A percentile compares a stretch with the other conserved stretches of the same genome.
Conservation (phyloP, 2,888 invertebrate genomes). For the Epistrophe grossulariae region DNA sequence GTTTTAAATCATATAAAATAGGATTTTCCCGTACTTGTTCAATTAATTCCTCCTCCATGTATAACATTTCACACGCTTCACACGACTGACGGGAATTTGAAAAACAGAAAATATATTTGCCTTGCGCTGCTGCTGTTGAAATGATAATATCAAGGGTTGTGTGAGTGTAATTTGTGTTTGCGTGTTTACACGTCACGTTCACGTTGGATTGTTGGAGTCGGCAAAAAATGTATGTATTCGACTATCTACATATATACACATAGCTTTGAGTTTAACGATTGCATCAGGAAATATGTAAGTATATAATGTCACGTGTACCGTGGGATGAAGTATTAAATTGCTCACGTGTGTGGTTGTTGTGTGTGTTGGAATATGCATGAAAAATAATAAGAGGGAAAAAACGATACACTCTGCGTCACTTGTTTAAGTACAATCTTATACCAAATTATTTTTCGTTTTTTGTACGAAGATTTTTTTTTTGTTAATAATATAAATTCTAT, state of each 20-base stretch:
- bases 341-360: not conserved
- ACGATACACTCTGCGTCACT: not conserved
- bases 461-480: too few species aligned
- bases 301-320: not conserved
- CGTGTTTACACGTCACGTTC: constrained; percentile 14
- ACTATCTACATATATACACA: not conserved
- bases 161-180: not conserved
- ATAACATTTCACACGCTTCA: constrained; percentile 25
- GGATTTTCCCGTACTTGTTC: not conserved
- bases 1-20: not conserved
- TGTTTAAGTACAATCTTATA: not conserved
- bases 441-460: not conserved
- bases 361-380: not conserved
- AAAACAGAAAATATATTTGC: not conserved
- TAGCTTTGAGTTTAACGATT: not conserved
- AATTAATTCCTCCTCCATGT: constrained; percentile 4
- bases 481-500: too few species aligned
- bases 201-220: not conserved
- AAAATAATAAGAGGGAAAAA: too few species aligned
- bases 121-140: not conserved
- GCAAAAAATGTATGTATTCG: not conserved
- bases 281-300: not conserved
- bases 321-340: not conserved
- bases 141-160: not conserved
- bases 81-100: constrained; percentile 13